phyloP scores from a whole-genome alignment of 2,113 vertebrate genomes.

The Etheostoma cragini region DNA sequence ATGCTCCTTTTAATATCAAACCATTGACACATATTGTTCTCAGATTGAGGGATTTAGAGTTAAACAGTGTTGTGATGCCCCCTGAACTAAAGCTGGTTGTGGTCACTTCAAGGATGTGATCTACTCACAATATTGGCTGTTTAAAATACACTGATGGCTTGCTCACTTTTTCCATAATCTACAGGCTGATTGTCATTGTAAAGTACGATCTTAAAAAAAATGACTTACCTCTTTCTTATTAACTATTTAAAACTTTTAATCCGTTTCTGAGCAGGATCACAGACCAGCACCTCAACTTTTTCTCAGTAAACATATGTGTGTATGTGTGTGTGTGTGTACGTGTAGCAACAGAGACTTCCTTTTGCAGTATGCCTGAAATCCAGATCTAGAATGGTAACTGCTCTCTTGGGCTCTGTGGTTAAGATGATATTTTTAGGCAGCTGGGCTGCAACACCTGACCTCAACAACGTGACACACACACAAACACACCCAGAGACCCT shows the following conservation, averaged over 20 bases:
- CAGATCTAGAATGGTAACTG: slow-evolving; percentile 60
- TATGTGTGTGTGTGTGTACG: not conserved
- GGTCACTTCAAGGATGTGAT: not conserved
- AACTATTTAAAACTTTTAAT: slow-evolving; percentile 29
- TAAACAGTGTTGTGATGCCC: not conserved
- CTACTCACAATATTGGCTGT: not conserved
- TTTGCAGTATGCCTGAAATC: slow-evolving; percentile 23
- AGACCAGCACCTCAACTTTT: slow-evolving; percentile 15
- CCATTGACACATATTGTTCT: not conserved
- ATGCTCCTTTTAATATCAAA: not conserved
- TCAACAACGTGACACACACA: slow-evolving; percentile 48
- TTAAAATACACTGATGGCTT: not conserved
- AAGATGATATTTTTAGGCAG: slow-evolving; percentile 81
- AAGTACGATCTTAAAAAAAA: not conserved
- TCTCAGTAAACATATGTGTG: slow-evolving; percentile 17
- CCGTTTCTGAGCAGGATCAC: slow-evolving; percentile 2
- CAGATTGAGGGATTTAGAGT: not conserved
- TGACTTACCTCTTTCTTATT: slow-evolving; percentile 38
- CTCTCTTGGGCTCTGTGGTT: slow-evolving; percentile 56
- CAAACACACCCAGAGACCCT: slow-evolving; percentile 7
- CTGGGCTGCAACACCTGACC: slow-evolving; percentile 65
- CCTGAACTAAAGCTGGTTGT: not conserved
- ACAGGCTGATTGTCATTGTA: not conserved
- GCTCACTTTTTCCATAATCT: not conserved
- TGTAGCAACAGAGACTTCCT: not conserved